Evolutionary conservation across 2,888 invertebrate species (phyloP).

Genomic region (Timema podura): DNA sequence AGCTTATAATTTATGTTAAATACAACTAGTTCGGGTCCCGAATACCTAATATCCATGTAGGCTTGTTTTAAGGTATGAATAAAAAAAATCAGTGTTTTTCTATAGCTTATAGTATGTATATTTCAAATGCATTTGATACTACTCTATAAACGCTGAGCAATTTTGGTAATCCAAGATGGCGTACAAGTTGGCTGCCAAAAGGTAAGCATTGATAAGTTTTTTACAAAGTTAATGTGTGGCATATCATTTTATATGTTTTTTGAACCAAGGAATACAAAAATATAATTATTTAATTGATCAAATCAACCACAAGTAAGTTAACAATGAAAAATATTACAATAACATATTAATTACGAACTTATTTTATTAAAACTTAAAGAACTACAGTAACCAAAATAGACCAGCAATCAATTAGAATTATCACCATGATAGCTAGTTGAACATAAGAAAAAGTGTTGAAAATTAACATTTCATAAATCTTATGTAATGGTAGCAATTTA

Average conservation of each 20-base stretch:
- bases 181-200: not conserved
- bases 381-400: no score
- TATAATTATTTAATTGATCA: constrained; percentile 11
- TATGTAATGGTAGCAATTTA: no score
- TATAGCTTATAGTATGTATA: constrained; percentile 3
- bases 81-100: not conserved
- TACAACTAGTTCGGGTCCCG: not conserved
- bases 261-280: not conserved
- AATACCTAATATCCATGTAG: not conserved
- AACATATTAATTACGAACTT: no score
- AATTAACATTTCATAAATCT: no score
- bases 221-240: not conserved
- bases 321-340: no score
- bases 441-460: no score
- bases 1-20: no score
- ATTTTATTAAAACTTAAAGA: no score
- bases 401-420: no score
- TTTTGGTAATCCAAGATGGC: constrained; percentile 1
- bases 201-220: not conserved
- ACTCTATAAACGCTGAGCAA: constrained; percentile 4
- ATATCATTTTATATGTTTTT: constrained; percentile 3
- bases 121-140: not conserved
- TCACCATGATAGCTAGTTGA: no score
- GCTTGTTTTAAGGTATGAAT: not conserved
- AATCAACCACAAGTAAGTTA: not conserved